Percentiles rank a stretch among this genome's conserved stretches.
phyloP scores from a whole-genome alignment of 2,113 vertebrate genomes.

The Octodon degus region DNA sequence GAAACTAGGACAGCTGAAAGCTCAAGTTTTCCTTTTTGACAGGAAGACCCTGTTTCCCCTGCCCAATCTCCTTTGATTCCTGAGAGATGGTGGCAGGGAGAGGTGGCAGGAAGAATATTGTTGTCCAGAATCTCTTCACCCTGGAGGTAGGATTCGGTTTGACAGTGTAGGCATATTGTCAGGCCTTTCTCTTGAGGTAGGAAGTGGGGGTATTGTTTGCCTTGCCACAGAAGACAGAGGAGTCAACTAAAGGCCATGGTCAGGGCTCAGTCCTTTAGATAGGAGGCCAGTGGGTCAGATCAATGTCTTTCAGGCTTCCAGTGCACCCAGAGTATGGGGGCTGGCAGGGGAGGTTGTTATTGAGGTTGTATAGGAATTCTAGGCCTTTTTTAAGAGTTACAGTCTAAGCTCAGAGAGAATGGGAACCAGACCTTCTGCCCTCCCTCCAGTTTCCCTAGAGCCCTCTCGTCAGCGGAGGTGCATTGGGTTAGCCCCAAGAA shows the following conservation, averaged over 20 bases:
- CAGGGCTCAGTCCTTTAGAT: neutral
- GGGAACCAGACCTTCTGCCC: conserved; percentile 78
- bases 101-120: neutral
- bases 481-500: conserved; percentile 88
- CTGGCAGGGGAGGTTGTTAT: neutral
- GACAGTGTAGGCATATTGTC: neutral
- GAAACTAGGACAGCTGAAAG: neutral
- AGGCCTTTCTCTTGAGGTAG: conserved; percentile 13
- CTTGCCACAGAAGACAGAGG: conserved; percentile 36
- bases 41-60: neutral
- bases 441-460: conserved; percentile 77
- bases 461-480: conserved; percentile 74
- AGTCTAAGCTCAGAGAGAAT: conserved; percentile 60
- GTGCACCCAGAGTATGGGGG: neutral
- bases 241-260: neutral
- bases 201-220: neutral
- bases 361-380: conserved; percentile 74
- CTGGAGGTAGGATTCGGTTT: neutral
- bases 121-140: neutral
- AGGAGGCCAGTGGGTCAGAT: neutral
- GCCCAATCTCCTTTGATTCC: neutral
- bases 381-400: conserved; percentile 50
- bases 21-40: conserved; percentile 33
- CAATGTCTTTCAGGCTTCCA: conserved; percentile 20
- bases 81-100: neutral